Evolutionary conservation across 2,113 vertebrate genomes (phyloP).

Genomic region (Chrysochloris asiatica): DNA sequence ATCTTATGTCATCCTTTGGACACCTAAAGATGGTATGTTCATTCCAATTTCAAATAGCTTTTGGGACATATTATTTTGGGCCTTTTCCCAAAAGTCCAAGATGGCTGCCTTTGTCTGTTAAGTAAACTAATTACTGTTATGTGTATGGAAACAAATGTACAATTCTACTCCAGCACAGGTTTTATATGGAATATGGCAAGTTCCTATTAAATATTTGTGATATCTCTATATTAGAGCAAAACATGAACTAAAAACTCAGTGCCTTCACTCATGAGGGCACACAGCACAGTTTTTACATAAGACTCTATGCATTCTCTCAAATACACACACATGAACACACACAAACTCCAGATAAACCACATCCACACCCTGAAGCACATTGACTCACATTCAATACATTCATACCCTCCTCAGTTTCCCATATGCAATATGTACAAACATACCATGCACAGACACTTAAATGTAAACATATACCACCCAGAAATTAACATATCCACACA

Average conservation of each 20-base stretch:
- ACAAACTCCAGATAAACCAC: neutral
- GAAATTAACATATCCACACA: neutral
- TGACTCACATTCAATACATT: neutral
- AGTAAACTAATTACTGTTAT: conserved; percentile 48
- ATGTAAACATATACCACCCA: neutral
- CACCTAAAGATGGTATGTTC: conserved; percentile 61
- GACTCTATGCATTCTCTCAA: neutral
- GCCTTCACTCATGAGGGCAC: neutral
- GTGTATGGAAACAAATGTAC: conserved; percentile 58
- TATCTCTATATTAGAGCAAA: conserved; percentile 28
- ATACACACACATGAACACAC: neutral
- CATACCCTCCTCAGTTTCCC: neutral
- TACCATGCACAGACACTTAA: neutral
- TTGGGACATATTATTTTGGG: conserved; percentile 58
- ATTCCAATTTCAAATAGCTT: conserved; percentile 66
- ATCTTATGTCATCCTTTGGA: conserved; percentile 62
- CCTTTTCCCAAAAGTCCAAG: conserved; percentile 45
- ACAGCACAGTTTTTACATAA: neutral
- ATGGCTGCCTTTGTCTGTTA: conserved; percentile 57
- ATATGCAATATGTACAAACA: neutral
- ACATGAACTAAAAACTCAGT: neutral
- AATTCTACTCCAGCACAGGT: conserved; percentile 35
- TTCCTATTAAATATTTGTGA: neutral
- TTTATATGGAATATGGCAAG: neutral
- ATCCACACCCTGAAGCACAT: too few relatives aligned